phyloP scores from a whole-genome alignment of 1,140 invertebrate species.

The Anoplophora glabripennis region DNA sequence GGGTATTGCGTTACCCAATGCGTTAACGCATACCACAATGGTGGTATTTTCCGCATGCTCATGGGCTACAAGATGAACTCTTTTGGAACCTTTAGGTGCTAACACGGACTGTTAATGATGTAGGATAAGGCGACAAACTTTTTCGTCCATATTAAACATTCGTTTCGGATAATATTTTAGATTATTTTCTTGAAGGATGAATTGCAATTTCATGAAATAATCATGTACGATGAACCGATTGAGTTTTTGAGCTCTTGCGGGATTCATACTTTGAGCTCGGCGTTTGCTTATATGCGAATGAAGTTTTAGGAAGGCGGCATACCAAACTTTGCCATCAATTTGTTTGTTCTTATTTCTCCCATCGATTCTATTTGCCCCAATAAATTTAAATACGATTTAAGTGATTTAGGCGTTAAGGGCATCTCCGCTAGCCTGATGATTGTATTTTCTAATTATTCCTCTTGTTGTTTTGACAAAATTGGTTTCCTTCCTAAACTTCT shows the following conservation, averaged over 20 bases:
- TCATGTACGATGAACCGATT: slow-evolving; percentile 43
- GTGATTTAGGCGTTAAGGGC: too few species aligned
- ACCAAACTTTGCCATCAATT: slow-evolving; percentile 13
- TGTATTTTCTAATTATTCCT: too few species aligned
- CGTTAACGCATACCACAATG: slow-evolving; percentile 44
- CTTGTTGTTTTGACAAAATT: too few species aligned
- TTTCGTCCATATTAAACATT: slow-evolving; percentile 51
- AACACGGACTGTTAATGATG: slow-evolving; percentile 44
- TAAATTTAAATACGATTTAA: too few species aligned
- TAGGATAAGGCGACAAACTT: slow-evolving; percentile 44
- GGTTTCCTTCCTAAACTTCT: too few species aligned
- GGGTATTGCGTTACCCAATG: slow-evolving; percentile 41
- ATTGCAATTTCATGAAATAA: slow-evolving; percentile 39
- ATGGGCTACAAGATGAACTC: slow-evolving; percentile 37
- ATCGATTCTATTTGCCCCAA: too few species aligned
- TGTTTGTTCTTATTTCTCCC: too few species aligned
- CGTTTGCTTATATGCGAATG: slow-evolving; percentile 28
- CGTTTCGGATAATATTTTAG: slow-evolving; percentile 34
- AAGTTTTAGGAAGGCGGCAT: slow-evolving; percentile 30
- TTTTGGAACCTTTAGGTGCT: slow-evolving; percentile 34
- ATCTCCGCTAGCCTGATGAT: too few species aligned
- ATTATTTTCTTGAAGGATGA: slow-evolving; percentile 28
- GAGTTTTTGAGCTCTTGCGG: slow-evolving; percentile 42
- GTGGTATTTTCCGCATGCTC: slow-evolving; percentile 47
- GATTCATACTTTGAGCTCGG: slow-evolving; percentile 42